Percentiles rank a stretch among this genome's conserved stretches.
phyloP scores from a whole-genome alignment of 1,140 invertebrate genomes.

The Whitmania pigra region DNA sequence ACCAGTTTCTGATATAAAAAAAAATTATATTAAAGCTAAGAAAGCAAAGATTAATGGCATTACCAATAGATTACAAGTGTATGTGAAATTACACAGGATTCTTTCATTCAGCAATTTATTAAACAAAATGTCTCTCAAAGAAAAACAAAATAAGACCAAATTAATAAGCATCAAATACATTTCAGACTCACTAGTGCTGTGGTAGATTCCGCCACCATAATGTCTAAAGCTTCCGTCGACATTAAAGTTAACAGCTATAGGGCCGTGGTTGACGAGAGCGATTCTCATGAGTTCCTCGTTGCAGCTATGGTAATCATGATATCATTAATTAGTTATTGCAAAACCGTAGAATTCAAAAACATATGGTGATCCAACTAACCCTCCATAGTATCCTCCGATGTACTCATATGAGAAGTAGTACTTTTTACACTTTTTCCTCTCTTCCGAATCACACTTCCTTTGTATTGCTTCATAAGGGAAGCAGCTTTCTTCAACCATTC shows the following conservation, averaged over 20 bases:
- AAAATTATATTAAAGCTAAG: too few relatives aligned
- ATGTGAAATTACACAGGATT: background rate
- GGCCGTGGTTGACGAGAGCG: constrained; percentile 46
- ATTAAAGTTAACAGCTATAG: constrained; percentile 46
- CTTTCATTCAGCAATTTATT: too few relatives aligned
- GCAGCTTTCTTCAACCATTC: constrained; percentile 44
- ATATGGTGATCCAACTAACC: constrained; percentile 19
- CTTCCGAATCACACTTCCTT: constrained; percentile 35
- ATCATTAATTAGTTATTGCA: background rate
- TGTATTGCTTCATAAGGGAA: constrained; percentile 42
- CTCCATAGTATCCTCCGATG: constrained; percentile 46
- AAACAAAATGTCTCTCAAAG: background rate
- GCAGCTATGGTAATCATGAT: constrained; percentile 32
- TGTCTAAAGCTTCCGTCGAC: constrained; percentile 43
- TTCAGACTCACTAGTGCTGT: constrained; percentile 30
- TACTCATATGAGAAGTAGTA: constrained; percentile 46
- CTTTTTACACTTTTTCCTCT: constrained; percentile 31
- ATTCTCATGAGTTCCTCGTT: constrained; percentile 47
- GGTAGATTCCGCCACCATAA: constrained; percentile 44
- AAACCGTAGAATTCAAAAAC: too few relatives aligned
- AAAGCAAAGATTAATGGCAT: too few relatives aligned
- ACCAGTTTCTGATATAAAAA: constrained; percentile 7
- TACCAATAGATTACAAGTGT: background rate
- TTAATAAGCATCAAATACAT: background rate
- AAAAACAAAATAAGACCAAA: too few relatives aligned